Base-by-base conservation (phyloP, 2,888 invertebrate species). In the Clanis bilineata region DNA sequence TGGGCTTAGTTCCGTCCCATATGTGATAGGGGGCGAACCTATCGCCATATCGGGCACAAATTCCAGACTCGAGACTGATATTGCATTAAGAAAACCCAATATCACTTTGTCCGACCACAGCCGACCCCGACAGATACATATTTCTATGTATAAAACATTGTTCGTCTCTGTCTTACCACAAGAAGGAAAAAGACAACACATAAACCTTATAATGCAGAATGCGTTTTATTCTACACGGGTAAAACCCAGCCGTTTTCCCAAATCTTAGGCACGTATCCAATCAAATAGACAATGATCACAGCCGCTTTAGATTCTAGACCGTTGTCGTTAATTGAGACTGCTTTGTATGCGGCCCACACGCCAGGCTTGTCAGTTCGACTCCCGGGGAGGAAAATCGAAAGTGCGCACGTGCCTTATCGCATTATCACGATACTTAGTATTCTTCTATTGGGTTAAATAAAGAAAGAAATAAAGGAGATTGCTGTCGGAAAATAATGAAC, bases 361-460 rank as follows among this genome's bases (percentile, higher is more conserved):
- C 18, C 32, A n/a, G 51, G 32, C 1, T 15, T 18, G 51, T 51
- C 15, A 1, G 9, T 51, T 32, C 15, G 15, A 15, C 15, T 51
- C 28, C 18, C 51, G 28, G 51, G 18, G 51, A 32, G 51, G 51
- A 51, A 51, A 51, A 72, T 77, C 66, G 51, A 51, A 51, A 51
- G 32, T 21, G 51, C 10, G 10, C 51, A 51, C 51, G 51, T 51
- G 21, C 15, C 51, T 21, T 12, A 3, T 9, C 22, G 12, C 12
- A 22, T 18, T 22, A 12, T 22, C 22, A 44, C 44, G 18, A 1
- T 15, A 4, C 18, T 41, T 6, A 18, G 7, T 18, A 9, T 18
- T 2, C 6, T 41, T 41, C 7, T 15, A 41, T 18, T 18, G n/a
- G 18, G 15, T 1, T 0, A 41, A 7, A n/a, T 6, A 9, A 1